phyloP scores from a whole-genome alignment of 2,888 invertebrate genomes.

The Caenorhabditis sinica region DNA sequence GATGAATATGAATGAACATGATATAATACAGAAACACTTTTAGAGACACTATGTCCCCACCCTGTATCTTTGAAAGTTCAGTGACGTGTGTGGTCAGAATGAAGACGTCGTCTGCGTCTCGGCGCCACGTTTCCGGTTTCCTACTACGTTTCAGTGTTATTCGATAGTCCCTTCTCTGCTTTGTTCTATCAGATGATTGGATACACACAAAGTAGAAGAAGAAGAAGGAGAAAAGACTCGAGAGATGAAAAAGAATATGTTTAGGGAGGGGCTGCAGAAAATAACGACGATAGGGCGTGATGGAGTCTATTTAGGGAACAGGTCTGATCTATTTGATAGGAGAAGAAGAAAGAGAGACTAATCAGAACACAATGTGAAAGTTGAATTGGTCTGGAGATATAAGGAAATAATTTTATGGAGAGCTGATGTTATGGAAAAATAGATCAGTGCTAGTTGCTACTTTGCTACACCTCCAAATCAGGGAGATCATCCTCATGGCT shows the following conservation, averaged over 20 bases:
- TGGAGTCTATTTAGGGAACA: slow-evolving; percentile 55
- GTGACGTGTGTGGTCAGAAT: slow-evolving; percentile 63
- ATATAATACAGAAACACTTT: slow-evolving; percentile 2
- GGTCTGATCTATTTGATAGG: slow-evolving; percentile 51
- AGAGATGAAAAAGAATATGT: slow-evolving; percentile 30
- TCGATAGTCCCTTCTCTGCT: slow-evolving; percentile 51
- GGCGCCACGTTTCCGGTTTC: slow-evolving; percentile 58
- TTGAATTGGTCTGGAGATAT: slow-evolving; percentile 1
- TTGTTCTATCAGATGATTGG: slow-evolving; percentile 62
- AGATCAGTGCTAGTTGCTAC: background rate
- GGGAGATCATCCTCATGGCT: background rate
- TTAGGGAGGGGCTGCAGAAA: slow-evolving; percentile 39
- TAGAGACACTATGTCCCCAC: background rate
- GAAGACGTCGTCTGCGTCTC: slow-evolving; percentile 46
- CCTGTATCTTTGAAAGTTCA: slow-evolving; percentile 63
- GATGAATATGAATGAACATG: slow-evolving; percentile 6
- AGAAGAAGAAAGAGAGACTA: slow-evolving; percentile 17
- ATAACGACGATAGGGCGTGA: slow-evolving; percentile 56
- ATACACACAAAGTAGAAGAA: slow-evolving; percentile 44
- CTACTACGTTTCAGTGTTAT: slow-evolving; percentile 65
- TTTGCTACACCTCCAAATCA: slow-evolving; percentile 16
- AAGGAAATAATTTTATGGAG: background rate
- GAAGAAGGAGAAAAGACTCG: slow-evolving; percentile 18
- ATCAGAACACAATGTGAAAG: slow-evolving; percentile 19
- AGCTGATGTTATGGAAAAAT: background rate